Percentiles rank a stretch among this genome's conserved stretches.
Evolutionary conservation across 2,888 invertebrate species (phyloP).

Genomic region (Altica lythri): DNA sequence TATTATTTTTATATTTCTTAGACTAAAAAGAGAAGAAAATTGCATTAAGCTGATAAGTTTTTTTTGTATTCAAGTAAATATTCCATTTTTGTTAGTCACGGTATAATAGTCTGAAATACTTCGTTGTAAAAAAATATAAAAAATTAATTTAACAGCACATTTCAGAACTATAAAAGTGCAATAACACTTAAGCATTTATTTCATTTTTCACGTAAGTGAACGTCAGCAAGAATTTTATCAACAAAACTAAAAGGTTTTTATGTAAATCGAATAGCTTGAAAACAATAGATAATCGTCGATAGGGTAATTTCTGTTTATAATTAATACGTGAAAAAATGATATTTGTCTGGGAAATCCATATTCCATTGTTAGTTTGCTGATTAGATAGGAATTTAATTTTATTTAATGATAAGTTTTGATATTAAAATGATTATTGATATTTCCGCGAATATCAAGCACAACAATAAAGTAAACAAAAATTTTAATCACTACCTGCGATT

Average conservation of each 20-base stretch:
- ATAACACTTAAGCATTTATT: background rate
- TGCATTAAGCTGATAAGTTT: no score
- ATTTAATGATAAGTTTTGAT: background rate
- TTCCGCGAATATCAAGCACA: no score
- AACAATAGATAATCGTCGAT: conserved; percentile 13
- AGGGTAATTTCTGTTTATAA: conserved; percentile 14
- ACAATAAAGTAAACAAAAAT: no score
- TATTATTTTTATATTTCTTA: no score
- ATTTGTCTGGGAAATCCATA: conserved; percentile 3
- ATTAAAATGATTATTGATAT: background rate
- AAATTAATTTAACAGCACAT: no score
- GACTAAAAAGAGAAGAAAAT: no score
- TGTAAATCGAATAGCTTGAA: conserved; percentile 7
- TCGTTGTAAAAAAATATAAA: no score
- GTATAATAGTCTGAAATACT: no score
- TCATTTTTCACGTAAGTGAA: conserved; percentile 2
- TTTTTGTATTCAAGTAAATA: no score
- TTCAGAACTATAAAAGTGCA: conserved; percentile 6
- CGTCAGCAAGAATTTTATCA: conserved; percentile 20
- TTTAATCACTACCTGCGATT: no score
- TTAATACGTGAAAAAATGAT: conserved; percentile 12
- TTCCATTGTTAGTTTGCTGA: background rate
- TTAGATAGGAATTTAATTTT: background rate
- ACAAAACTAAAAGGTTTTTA: conserved; percentile 24
- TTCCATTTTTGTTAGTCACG: no score